These are phyloP conservation scores for Pelecanoides urinatrix DNA, from an alignment of 2,113 vertebrate species.

Conservation along the genomic window DNA sequence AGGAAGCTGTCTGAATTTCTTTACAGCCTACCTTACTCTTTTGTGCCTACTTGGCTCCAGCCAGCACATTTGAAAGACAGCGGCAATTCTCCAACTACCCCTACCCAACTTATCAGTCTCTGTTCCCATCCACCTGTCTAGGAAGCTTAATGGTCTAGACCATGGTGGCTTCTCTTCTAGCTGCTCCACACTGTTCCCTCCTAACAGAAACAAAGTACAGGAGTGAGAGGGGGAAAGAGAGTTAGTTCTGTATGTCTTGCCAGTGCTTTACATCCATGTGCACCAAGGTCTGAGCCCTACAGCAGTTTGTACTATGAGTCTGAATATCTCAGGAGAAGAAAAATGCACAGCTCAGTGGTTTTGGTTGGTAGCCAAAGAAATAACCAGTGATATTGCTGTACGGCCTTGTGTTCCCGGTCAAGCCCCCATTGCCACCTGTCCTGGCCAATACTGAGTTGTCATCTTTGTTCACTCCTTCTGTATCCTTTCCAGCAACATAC, in stretches of 20 bases:
- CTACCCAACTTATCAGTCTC: neutral
- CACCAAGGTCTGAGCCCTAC: neutral
- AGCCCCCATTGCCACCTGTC: neutral
- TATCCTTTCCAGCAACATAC: neutral
- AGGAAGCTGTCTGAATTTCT: neutral
- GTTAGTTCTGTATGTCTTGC: neutral
- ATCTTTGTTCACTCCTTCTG: neutral
- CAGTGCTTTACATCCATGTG: neutral
- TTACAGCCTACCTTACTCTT: neutral
- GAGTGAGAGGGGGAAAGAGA: neutral
- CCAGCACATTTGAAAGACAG: neutral
- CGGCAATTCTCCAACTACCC: neutral
- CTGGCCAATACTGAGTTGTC: neutral
- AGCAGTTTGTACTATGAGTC: neutral
- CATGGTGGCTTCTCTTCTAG: neutral
- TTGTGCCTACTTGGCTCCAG: neutral
- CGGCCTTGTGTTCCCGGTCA: neutral
- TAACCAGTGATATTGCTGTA: neutral
- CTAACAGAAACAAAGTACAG: neutral
- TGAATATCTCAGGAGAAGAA: neutral
- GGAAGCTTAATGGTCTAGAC: neutral
- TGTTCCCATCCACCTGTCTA: neutral
- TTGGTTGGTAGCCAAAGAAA: neutral
- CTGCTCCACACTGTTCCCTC: neutral
- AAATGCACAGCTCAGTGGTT: neutral